Evolutionary conservation across 2,113 vertebrate genomes (phyloP).

Genomic region (Pavo muticus): DNA sequence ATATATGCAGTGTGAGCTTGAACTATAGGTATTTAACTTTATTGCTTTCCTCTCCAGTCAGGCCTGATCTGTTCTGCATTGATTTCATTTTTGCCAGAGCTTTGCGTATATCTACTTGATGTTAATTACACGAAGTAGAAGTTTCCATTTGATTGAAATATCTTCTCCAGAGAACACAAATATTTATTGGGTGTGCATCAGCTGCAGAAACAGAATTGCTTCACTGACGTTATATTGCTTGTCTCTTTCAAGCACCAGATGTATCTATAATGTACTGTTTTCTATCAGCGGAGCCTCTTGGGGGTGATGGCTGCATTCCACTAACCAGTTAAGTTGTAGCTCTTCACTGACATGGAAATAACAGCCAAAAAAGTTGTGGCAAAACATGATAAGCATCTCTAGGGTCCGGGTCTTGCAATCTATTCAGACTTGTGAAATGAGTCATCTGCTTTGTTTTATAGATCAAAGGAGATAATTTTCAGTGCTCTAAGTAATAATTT

Average conservation of each 20-base stretch:
- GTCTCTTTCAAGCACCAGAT: background rate
- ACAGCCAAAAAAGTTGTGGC: background rate
- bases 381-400: background rate
- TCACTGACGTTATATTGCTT: background rate
- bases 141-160: background rate
- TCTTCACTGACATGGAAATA: background rate
- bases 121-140: background rate
- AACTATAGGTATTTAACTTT: background rate
- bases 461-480: constrained; percentile 1
- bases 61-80: background rate
- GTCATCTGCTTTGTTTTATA: background rate
- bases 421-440: background rate
- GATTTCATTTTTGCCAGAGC: background rate
- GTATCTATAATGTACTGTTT: background rate
- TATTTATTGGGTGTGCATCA: background rate
- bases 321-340: background rate
- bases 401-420: background rate
- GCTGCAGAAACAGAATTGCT: background rate
- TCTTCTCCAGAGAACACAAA: background rate
- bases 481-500: constrained; percentile 5
- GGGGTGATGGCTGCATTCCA: background rate
- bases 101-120: background rate
- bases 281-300: background rate
- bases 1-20: background rate
- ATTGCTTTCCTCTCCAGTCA: background rate